Base-by-base conservation (phyloP, 2,888 invertebrate species). In the Coelinius sp. region DNA sequence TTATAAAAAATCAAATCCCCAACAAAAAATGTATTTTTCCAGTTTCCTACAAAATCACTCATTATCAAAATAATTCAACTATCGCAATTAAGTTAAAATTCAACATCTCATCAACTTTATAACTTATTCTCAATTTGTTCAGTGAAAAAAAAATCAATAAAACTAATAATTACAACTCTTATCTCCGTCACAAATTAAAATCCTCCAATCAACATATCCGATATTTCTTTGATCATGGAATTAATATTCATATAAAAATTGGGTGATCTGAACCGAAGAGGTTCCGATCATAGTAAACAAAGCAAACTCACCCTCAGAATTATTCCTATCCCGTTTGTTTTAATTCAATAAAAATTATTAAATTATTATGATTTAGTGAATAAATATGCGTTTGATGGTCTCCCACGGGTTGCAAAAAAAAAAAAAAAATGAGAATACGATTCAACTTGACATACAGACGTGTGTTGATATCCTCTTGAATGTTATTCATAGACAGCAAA, bases 401-500 rank as follows among this genome's bases (percentile, higher is more conserved):
- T 8, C 46, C 46, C 1, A 1, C 7, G 7, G 31, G 31, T 7
- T 20, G n/a, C n/a, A n/a, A 24, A 1, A 8, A n/a, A 35, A 25
- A 46, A 62, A 31, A 24, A 53, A n/a, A 31, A 12, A 22, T 20
- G 53, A 8, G 12, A 14, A 53, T 1, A 22, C 53, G 31, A 35
- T 62, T 8, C 1, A 1, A 56, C 35, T 17, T 25, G 5, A 2
- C 25, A 27, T 7, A 38, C 14, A 41, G 14, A 59, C 27, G 14
- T 68, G 38, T 65, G 44, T 49, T 68, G 17, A 12, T 56, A n/a
- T 56, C 35, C 44, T n/a, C 59, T 20, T 6, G 31, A 31, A 24
- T 38, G 53, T 44, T 35, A 53, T 38, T 46, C 44, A 59, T 59
- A 59, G 59, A 59, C 35, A 59, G 31, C 35, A 8, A 35, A 59